Base-by-base conservation (phyloP, 1,140 invertebrate species). In the Rhyzopertha dominica region DNA sequence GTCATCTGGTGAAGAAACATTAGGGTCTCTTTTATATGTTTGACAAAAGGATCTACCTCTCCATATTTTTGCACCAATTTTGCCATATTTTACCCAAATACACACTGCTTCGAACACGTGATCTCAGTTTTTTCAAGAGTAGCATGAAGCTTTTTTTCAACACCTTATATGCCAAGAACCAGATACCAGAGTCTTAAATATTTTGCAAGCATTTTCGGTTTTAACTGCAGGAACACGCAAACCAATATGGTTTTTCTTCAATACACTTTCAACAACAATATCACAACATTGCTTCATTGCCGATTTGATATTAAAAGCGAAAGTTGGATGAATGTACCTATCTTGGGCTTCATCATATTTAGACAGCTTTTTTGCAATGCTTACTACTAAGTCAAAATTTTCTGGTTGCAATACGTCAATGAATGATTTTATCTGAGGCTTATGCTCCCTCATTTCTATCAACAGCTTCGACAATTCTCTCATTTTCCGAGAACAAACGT, bases 231-330 rank as follows among this genome's bases (percentile, higher is more conserved):
- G n/a, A n/a, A n/a, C n/a, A n/a, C n/a, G n/a, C n/a, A n/a, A n/a
- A n/a, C n/a, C n/a, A n/a, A n/a, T n/a, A n/a, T n/a, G n/a, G 5
- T 12, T 31, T 8, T 31, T 12, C 17, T 31, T 31, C 17, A 5
- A 31, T 14, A 31, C n/a, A 8, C 5, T 31, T 31, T 14, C 13
- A 5, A 47, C 20, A 29, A 34, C 44, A 20, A 51, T 51, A 30
- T 47, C 46, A 23, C 43, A 41, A 26, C 49, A 51, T 28, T 51
- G 49, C 38, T 51, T 51, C 3, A 51, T 3, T n/a, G 13, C 24
- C 12, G 45, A 48, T 7, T 4, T 9, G 13, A 52, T 49, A 32
- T 52, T 52, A 34, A 52, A 43, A 8, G 46, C 50, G 39, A 28
- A 52, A 30, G 50, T 52, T n/a, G 39, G 38, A 12, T 44, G 9